Evolutionary conservation across 2,888 invertebrate genomes (phyloP), one percentile per base, ranked within the genome.

Genomic region (Pseudococcus longispinus): DNA sequence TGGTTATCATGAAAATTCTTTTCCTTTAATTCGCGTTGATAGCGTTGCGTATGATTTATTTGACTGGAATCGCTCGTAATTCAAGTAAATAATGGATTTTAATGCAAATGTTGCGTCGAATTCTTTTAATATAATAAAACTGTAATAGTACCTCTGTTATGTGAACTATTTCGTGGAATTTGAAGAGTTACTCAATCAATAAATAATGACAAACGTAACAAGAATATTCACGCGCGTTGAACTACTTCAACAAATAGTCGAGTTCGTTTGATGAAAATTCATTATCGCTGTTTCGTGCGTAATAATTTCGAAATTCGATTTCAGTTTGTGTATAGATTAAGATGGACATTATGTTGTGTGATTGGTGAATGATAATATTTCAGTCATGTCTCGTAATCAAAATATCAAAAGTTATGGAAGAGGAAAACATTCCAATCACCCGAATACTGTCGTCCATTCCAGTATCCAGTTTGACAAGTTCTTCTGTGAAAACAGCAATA

Each of bases 401-500:
- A 87, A 87, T 84, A 15, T 88, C 82, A 88, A 88, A 82, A 87
- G 88, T 20, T 88, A 88, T 87, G 88, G 88, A 23, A 87, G 88
- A 55, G 88, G 88, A 9, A 88, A 88, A 84, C 88, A 88, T 83
- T 88, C 88, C 29, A 88, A 88, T 85, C 88, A 88, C 83, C 88
- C 88, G 9, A 89, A 88, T 70, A 89, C 89, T 46, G 89, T 88
- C 37, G 88, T 89, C 29, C 91, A 91, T 88, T 91, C 93, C 84
- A 93, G 93, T 90, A 93, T 94, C 88, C 93, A 93, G 89, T 94
- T 94, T 90, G 94, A 94, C 90, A 93, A 92, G 89, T 90, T 93
- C 88, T 92, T 93, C 89, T 92, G 95, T 90, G 94, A 95, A 90
- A 96, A 96, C 91, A 95, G 95, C 90, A 97, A 96, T 91, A 95